These are phyloP conservation scores for Girardinichthys multiradiatus DNA, from an alignment of 2,113 vertebrate genomes.

Conservation along the genomic window DNA sequence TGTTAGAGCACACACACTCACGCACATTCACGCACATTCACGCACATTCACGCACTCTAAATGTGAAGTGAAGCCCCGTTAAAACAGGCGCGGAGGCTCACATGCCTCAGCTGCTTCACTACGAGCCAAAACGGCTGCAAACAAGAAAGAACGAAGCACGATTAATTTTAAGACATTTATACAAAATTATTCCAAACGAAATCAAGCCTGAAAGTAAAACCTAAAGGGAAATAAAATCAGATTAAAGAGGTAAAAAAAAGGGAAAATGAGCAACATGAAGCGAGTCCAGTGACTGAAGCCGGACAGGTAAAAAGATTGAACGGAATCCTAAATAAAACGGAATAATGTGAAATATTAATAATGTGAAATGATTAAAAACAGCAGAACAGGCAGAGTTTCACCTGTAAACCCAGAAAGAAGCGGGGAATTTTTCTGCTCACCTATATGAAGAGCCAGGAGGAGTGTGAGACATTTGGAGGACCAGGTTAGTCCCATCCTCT, in stretches of 20 bases:
- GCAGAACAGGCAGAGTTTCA: background rate
- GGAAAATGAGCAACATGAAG: no score
- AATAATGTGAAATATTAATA: no score
- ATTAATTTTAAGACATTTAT: background rate
- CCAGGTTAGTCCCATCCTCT: slow-evolving; percentile 97
- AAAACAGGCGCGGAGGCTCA: background rate
- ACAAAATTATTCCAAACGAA: background rate
- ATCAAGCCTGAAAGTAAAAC: background rate
- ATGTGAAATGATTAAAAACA: no score
- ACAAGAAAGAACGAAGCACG: background rate
- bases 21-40: background rate
- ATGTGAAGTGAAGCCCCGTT: slow-evolving; percentile 4
- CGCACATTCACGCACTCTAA: background rate
- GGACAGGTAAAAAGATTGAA: no score
- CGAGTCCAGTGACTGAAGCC: no score
- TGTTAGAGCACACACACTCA: slow-evolving; percentile 30
- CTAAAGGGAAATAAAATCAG: background rate
- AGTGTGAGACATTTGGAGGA: slow-evolving; percentile 93
- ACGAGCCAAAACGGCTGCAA: background rate
- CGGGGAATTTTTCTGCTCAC: slow-evolving; percentile 79
- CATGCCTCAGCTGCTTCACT: background rate
- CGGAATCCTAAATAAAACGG: no score
- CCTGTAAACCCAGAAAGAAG: no score
- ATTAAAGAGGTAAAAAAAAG: background rate
- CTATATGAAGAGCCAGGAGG: slow-evolving; percentile 92